Evolutionary conservation across 2,888 invertebrate species (phyloP).

Genomic region (Frankliniella fusca): DNA sequence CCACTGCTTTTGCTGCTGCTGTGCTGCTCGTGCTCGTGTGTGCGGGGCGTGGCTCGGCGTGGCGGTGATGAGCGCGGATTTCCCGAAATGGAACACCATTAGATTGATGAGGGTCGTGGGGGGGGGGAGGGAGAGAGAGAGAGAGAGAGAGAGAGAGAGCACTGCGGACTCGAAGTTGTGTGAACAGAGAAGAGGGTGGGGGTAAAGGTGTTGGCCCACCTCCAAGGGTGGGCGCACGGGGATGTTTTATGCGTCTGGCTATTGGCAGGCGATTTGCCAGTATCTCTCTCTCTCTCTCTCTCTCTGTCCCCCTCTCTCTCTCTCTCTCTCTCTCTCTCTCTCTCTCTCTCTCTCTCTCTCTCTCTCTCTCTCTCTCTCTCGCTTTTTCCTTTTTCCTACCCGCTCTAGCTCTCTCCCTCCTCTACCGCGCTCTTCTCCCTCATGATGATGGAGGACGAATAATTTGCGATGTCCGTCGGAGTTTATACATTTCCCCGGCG

Average conservation of each 20-base stretch:
- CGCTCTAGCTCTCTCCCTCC: neutral
- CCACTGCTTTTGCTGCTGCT: neutral
- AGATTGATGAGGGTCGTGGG: slow-evolving; percentile 4
- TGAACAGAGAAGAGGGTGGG: neutral
- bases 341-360: neutral
- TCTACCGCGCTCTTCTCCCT: neutral
- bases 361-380: neutral
- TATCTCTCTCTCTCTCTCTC: neutral
- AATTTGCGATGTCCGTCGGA: neutral
- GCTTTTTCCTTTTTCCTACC: neutral
- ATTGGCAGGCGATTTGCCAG: slow-evolving; percentile 24
- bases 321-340: neutral
- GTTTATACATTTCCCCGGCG: neutral
- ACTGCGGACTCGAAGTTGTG: neutral
- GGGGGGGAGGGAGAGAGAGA: too few species aligned
- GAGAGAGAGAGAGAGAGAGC: too few species aligned
- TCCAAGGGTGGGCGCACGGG: slow-evolving; percentile 6
- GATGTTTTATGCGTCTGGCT: slow-evolving; percentile 23
- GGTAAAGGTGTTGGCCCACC: slow-evolving; percentile 21
- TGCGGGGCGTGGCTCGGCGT: neutral
- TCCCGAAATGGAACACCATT: neutral
- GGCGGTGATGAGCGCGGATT: neutral
- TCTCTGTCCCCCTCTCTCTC: neutral
- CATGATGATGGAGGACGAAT: slow-evolving; percentile 4
- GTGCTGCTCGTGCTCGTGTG: neutral